These are phyloP conservation scores for Pocota personata DNA, from an alignment of 2,888 invertebrate species.

Conservation along the genomic window DNA sequence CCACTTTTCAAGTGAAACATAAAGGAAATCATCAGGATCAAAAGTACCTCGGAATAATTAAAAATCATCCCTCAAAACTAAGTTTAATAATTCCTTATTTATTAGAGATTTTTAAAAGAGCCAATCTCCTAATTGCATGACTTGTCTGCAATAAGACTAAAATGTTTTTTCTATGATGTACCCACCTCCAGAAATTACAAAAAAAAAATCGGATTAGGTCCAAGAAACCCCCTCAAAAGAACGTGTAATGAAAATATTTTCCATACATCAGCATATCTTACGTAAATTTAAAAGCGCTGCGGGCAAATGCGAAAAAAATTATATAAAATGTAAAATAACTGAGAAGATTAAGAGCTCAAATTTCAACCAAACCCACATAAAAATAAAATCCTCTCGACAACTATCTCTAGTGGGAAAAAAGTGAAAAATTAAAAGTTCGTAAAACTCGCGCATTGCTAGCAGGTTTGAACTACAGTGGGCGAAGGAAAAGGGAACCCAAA, in stretches of 20 bases:
- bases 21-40: too few species aligned
- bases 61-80: too few species aligned
- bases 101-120: too few species aligned
- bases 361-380: neutral
- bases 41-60: too few species aligned
- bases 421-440: neutral
- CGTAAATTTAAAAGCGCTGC: neutral
- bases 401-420: neutral
- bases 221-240: neutral
- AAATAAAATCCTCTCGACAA: neutral
- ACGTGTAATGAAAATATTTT: neutral
- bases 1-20: too few species aligned
- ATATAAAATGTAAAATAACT: neutral
- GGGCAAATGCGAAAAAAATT: neutral
- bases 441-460: neutral
- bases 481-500: neutral
- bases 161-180: too few species aligned
- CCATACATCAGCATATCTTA: neutral
- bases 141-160: too few species aligned
- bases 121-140: too few species aligned
- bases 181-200: neutral
- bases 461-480: neutral
- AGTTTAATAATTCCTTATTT: too few species aligned
- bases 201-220: neutral
- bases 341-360: neutral